Evolutionary conservation across 2,888 invertebrate genomes (phyloP).

Genomic region (Lasius fuliginosus): DNA sequence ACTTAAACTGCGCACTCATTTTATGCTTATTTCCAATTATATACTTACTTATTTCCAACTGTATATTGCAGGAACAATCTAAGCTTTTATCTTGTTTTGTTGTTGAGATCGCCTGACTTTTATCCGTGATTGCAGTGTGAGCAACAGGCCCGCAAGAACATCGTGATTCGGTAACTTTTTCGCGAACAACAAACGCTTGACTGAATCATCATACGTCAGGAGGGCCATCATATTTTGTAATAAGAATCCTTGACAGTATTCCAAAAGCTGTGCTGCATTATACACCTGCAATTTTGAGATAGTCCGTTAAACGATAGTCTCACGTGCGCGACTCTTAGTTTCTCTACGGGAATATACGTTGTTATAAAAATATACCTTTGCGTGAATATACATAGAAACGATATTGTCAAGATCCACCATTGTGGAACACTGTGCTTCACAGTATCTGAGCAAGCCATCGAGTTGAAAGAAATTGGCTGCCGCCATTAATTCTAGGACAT

Average conservation of each 20-base stretch:
- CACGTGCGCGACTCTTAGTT: background rate
- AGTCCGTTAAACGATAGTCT: slow-evolving; percentile 1
- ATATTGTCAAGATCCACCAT: slow-evolving; percentile 95
- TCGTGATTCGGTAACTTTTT: slow-evolving; percentile 96
- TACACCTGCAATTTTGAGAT: slow-evolving; percentile 89
- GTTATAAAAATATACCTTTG: slow-evolving; percentile 89
- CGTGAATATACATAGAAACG: slow-evolving; percentile 97
- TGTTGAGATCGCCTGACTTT: slow-evolving; percentile 88
- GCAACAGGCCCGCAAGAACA: slow-evolving; percentile 93
- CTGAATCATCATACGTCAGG: slow-evolving; percentile 96
- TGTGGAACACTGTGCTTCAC: slow-evolving; percentile 94
- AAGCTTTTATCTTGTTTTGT: slow-evolving; percentile 74
- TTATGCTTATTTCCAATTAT: slow-evolving; percentile 1
- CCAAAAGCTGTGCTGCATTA: slow-evolving; percentile 94
- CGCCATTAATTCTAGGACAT: slow-evolving; percentile 95
- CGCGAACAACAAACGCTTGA: slow-evolving; percentile 94
- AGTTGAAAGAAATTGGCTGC: slow-evolving; percentile 97
- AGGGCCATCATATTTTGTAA: slow-evolving; percentile 98
- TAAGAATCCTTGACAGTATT: slow-evolving; percentile 96
- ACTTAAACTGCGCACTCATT: background rate
- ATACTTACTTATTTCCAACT: background rate
- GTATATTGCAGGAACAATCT: slow-evolving; percentile 13
- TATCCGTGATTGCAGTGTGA: slow-evolving; percentile 93
- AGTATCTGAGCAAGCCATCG: slow-evolving; percentile 94
- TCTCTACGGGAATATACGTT: background rate